Evolutionary conservation across 2,888 invertebrate genomes (phyloP).

Genomic region (Anarsia innoxiella): DNA sequence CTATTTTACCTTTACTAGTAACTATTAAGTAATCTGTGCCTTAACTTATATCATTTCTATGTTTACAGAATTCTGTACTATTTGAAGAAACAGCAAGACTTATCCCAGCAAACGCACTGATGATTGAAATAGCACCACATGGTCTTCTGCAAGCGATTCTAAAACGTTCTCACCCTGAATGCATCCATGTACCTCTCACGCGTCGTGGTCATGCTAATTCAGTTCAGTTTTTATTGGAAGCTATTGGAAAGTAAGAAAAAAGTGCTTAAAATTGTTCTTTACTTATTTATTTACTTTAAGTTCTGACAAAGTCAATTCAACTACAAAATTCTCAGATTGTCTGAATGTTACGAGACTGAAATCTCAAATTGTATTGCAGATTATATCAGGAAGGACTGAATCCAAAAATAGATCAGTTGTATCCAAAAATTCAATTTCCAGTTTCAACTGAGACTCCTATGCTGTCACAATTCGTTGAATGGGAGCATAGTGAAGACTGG

Average conservation of each 20-base stretch:
- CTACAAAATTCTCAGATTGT: conserved; percentile 84
- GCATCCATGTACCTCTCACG: conserved; percentile 82
- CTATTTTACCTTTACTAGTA: background rate
- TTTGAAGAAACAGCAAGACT: conserved; percentile 85
- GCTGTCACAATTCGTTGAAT: conserved; percentile 84
- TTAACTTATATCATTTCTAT: background rate
- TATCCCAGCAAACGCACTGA: conserved; percentile 85
- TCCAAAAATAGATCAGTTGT: conserved; percentile 80
- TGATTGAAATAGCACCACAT: conserved; percentile 91
- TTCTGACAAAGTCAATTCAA: conserved; percentile 79
- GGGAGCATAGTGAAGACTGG: conserved; percentile 63
- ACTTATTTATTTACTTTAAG: conserved; percentile 31
- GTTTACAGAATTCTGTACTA: conserved; percentile 70
- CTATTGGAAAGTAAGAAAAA: conserved; percentile 73
- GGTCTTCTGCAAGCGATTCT: conserved; percentile 89
- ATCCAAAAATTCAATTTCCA: conserved; percentile 82
- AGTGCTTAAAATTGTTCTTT: conserved; percentile 41
- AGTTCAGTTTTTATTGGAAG: conserved; percentile 69
- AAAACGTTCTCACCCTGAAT: conserved; percentile 80
- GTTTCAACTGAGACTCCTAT: conserved; percentile 88
- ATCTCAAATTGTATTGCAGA: conserved; percentile 64
- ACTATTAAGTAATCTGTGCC: background rate
- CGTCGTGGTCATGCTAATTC: conserved; percentile 78
- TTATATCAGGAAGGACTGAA: conserved; percentile 83
- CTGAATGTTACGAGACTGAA: conserved; percentile 83